Percentiles rank a stretch among this genome's conserved stretches.
These are phyloP conservation scores for Papilio aristodemus DNA, from an alignment of 1,140 invertebrate species.

Conservation along the genomic window DNA sequence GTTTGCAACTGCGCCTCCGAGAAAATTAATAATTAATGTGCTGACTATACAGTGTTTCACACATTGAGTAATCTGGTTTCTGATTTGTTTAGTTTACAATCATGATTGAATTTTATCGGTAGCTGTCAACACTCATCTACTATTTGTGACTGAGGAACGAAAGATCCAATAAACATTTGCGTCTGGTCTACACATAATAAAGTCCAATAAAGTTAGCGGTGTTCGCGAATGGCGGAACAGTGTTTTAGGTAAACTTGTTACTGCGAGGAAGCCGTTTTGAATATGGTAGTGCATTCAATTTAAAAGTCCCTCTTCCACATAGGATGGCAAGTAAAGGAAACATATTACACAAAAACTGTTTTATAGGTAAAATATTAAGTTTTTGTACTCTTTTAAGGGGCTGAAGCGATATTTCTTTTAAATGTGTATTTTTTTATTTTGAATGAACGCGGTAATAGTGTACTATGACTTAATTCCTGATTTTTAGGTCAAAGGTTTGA, in stretches of 20 bases:
- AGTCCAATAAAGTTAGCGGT: constrained; percentile 11
- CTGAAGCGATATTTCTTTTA: no score
- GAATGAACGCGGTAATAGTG: no score
- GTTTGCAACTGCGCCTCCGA: no score
- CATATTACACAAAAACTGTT: neutral
- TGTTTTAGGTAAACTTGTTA: constrained; percentile 19
- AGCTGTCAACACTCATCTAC: no score
- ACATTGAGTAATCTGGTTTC: no score
- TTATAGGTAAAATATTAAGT: neutral
- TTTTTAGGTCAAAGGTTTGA: no score
- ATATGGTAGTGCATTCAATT: constrained; percentile 21
- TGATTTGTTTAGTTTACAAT: no score
- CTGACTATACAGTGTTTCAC: no score
- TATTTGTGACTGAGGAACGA: neutral
- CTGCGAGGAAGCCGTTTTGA: neutral
- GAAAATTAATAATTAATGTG: no score
- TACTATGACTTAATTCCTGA: no score
- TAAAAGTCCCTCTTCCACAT: neutral
- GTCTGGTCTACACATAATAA: constrained; percentile 3
- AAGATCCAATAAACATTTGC: constrained; percentile 12
- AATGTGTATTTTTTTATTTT: no score
- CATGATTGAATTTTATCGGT: no score
- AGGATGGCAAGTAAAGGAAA: neutral
- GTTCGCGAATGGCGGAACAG: neutral
- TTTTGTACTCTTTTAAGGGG: neutral